Evolutionary conservation across 2,797 vertebrate species (phyloP).

Genomic region (Microtus obscurus): DNA sequence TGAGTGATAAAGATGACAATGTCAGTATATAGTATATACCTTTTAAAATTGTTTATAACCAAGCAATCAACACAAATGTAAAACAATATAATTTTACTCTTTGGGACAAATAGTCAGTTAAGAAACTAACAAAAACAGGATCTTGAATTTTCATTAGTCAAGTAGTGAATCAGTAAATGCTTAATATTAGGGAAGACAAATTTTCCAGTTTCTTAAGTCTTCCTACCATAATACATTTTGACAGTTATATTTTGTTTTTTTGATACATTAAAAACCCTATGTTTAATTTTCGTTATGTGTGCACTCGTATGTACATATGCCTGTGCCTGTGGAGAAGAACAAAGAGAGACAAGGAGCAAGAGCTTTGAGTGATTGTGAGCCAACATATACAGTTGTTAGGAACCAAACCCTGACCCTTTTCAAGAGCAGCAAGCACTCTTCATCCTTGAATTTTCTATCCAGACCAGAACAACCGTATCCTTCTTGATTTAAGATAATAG

Average conservation of each 20-base stretch:
- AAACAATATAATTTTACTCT: conserved; percentile 8
- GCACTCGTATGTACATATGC: neutral
- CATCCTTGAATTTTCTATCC: neutral
- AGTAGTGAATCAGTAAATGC: neutral
- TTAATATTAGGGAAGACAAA: neutral
- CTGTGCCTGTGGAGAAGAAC: neutral
- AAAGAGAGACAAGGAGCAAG: too few species aligned
- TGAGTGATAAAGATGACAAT: neutral
- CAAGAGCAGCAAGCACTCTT: neutral
- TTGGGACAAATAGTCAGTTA: neutral
- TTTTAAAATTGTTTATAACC: conserved; percentile 35
- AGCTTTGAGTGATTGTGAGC: neutral
- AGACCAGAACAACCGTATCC: neutral
- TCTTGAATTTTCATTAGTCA: neutral
- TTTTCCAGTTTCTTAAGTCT: neutral
- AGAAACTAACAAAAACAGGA: neutral
- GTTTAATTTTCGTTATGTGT: neutral
- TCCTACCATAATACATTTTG: neutral
- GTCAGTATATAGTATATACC: neutral
- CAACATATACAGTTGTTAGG: accelerated
- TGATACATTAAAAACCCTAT: neutral
- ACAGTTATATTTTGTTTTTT: neutral
- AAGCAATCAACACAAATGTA: neutral
- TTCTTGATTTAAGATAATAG: conserved; percentile 9
- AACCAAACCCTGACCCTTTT: neutral